These are phyloP conservation scores for Caerostris darwini DNA, from an alignment of 1,140 invertebrate species.

Conservation along the genomic window DNA sequence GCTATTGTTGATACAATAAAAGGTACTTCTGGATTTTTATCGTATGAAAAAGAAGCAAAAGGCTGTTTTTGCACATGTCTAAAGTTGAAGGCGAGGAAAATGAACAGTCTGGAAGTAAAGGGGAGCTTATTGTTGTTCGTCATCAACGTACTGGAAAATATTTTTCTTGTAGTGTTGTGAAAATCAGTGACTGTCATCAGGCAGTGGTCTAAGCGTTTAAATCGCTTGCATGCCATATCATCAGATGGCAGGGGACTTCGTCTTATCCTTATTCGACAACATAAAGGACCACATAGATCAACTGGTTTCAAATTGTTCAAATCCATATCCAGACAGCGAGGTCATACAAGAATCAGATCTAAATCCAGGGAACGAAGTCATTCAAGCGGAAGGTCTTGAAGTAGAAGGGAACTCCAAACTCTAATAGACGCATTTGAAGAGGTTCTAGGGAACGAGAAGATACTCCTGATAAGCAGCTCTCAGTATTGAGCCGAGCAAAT, in stretches of 20 bases:
- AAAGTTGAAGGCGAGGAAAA: conserved; percentile 94
- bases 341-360: too few species aligned
- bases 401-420: too few species aligned
- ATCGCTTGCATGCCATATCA: too few species aligned
- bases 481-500: too few species aligned
- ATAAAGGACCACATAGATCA: conserved; percentile 92
- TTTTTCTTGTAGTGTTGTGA: conserved; percentile 95
- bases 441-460: too few species aligned
- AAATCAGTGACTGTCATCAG: conserved; percentile 86
- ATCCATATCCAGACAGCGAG: too few species aligned
- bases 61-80: conserved; percentile 97
- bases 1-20: too few species aligned
- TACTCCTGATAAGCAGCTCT: too few species aligned
- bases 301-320: conserved; percentile 87
- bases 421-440: too few species aligned
- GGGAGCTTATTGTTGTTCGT: conserved; percentile 96
- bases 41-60: conserved; percentile 96
- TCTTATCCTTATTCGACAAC: conserved; percentile 83
- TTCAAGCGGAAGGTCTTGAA: too few species aligned
- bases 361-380: too few species aligned
- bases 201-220: conserved; percentile 91
- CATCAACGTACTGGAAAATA: conserved; percentile 97
- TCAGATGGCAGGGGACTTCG: conserved; percentile 86
- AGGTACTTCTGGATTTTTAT: conserved; percentile 91
- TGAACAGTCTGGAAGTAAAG: conserved; percentile 93